A percentile compares a stretch with the other conserved stretches of the same genome.
Conservation (phyloP, 2,888 invertebrate species). For the Machimus rusticus region DNA sequence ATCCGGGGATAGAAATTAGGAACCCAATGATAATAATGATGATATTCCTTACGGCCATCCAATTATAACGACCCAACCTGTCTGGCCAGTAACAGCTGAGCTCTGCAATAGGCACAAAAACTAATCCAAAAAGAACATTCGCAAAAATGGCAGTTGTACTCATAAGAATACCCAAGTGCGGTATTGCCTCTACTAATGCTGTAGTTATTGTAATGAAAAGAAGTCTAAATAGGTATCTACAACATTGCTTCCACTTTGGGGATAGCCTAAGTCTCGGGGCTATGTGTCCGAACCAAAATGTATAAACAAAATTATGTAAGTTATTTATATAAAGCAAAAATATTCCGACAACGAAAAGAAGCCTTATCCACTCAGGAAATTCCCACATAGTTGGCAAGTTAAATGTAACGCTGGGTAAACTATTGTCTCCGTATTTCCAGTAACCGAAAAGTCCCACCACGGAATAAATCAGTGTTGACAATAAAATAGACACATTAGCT, state of each 20-base stretch:
- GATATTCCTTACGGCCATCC: not conserved
- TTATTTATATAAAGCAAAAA: not conserved
- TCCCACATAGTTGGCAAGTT: not conserved
- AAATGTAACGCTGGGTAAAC: not conserved
- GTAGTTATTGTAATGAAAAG: not conserved
- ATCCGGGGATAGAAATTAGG: rapidly evolving
- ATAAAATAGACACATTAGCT: too few relatives aligned
- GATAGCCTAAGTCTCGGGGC: not conserved
- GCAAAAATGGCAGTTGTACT: not conserved
- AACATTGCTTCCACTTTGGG: not conserved
- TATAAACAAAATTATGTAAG: not conserved
- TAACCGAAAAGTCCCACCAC: not conserved
- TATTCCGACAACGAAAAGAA: not conserved
- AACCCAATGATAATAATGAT: not conserved
- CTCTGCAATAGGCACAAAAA: not conserved
- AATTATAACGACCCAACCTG: not conserved
- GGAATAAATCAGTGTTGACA: not conserved
- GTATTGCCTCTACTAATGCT: not conserved
- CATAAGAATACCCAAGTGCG: not conserved
- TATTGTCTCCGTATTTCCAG: not conserved
- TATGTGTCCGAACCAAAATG: not conserved
- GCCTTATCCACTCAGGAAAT: not conserved
- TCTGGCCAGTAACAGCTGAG: not conserved
- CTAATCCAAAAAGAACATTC: not conserved
- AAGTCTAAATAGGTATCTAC: not conserved